Conservation (phyloP, 2,113 vertebrate species). For the Dinomys branickii region DNA sequence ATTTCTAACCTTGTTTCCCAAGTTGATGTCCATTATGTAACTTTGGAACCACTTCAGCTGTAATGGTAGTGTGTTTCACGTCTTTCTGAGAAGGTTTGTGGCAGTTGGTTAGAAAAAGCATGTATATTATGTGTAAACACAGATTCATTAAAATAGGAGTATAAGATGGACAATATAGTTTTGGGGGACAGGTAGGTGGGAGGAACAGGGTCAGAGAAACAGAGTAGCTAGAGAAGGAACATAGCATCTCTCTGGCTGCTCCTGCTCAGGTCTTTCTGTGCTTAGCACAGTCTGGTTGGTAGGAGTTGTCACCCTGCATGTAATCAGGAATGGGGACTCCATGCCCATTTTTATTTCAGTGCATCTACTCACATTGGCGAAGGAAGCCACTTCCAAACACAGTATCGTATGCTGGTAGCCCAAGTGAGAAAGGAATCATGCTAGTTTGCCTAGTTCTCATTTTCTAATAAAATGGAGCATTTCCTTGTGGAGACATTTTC, state of each 20-base stretch:
- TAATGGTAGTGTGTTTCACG: not conserved
- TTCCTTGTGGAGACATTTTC: not conserved
- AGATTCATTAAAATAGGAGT: not conserved
- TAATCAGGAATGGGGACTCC: not conserved
- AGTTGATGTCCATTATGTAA: not conserved
- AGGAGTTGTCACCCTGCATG: not conserved
- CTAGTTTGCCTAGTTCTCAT: not conserved
- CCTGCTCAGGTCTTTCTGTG: not conserved
- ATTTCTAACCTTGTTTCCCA: not conserved
- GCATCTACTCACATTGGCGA: no score
- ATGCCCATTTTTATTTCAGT: fast-evolving
- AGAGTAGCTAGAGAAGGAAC: not conserved
- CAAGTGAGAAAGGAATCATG: not conserved
- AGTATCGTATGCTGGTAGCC: fast-evolving
- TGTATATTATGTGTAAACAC: not conserved
- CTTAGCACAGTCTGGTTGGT: fast-evolving
- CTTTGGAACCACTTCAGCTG: not conserved
- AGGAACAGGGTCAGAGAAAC: not conserved
- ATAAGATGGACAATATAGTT: not conserved
- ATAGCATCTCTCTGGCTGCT: not conserved
- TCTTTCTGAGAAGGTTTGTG: not conserved
- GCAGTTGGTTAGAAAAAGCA: not conserved
- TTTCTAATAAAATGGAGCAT: not conserved
- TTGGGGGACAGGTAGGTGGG: not conserved
- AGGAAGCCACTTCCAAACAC: not conserved